Evolutionary conservation across 2,888 invertebrate genomes (phyloP), one percentile per base, ranked within the genome.

Genomic region (Oscheius onirici): DNA sequence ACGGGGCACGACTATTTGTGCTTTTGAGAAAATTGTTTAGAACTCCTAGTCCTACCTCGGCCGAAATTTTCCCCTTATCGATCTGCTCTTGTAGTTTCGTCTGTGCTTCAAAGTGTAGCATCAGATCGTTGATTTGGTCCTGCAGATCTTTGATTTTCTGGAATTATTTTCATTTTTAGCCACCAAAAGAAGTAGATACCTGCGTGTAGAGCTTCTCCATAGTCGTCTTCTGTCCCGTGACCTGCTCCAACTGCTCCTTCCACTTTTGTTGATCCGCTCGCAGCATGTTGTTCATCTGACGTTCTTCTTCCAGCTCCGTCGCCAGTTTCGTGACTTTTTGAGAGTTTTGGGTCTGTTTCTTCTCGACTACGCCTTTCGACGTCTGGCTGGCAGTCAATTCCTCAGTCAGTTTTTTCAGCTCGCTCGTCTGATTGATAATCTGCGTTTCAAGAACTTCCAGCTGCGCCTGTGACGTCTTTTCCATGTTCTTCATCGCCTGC

Each of bases 61-160:
- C 63, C 1, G 46, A 17, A 49, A 63, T 63, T 15, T 26, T 49
- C 24, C 49, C 46, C 26, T 63, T 63, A 15, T 63, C 49, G 17
- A 63, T 46, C 34, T 63, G 54, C 28, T 66, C 66, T 41, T 77
- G 75, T 20, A 90, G 77, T 82, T 91, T 90, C 55, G 91, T 90
- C 88, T 93, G 93, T 0, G 95, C 96, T 81, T 96, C 94, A 83
- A 99, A 91, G 88, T 93, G 96, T 90, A 97, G 95, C 95, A 97
- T 95, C 60, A 99, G 91, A 90, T 99, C 99, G 43, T 94, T 91
- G 10, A 99, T 91, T 90, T 99, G 95, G 84, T 97, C 97, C 80
- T 93, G 92, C 40, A 97, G 90, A 22, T 95, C 95, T 0, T 89
- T 81, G n/a, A 95, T 91, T 91, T 95, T 89, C 89, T 89, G 63